Conservation (phyloP, 1,140 invertebrate species). For the Potamilus streckersoni region DNA sequence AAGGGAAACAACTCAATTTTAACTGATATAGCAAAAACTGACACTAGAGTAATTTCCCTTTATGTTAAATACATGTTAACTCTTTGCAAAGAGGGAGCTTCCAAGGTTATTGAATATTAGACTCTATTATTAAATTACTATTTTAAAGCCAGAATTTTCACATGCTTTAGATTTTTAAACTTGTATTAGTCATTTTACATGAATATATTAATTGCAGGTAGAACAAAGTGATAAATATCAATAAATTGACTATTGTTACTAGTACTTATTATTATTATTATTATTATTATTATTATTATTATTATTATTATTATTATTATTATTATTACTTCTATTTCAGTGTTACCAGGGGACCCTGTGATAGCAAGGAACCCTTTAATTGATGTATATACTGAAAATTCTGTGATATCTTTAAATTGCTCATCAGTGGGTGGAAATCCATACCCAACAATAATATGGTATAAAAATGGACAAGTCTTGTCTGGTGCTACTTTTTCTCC, state of each 20-base stretch:
- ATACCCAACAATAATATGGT: conserved; percentile 41
- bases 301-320: background rate
- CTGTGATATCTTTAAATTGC: conserved; percentile 41
- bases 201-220: too few species aligned
- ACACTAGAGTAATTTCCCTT: background rate
- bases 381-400: conserved; percentile 28
- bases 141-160: background rate
- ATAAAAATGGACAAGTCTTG: conserved; percentile 42
- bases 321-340: conserved; percentile 15
- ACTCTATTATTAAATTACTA: background rate
- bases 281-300: background rate
- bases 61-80: too few species aligned
- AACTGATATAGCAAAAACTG: background rate
- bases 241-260: too few species aligned
- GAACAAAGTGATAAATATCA: too few species aligned
- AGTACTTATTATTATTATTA: background rate
- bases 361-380: conserved; percentile 16
- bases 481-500: conserved; percentile 25
- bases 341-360: conserved; percentile 16
- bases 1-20: too few species aligned
- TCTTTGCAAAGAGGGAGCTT: too few species aligned
- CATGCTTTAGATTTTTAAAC: too few species aligned
- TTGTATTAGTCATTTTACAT: too few species aligned
- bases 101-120: too few species aligned
- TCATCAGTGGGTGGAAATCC: conserved; percentile 47